Conservation (phyloP, 1,140 invertebrate species). For the Agraylea sexmaculata region DNA sequence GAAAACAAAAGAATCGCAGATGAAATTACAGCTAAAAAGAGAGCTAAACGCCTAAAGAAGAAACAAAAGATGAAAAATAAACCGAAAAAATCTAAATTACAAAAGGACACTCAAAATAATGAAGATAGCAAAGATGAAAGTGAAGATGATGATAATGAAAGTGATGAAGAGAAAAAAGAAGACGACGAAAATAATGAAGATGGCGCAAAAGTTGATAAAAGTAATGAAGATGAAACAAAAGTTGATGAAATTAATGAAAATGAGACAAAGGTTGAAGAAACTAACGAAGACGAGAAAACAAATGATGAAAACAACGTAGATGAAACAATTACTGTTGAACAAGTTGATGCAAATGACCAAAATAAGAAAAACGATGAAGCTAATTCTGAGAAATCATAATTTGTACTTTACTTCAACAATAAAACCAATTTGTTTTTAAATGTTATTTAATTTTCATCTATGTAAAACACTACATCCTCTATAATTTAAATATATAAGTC, state of each 20-base stretch:
- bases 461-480: too few relatives aligned
- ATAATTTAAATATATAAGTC: too few relatives aligned
- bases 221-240: conserved; percentile 13
- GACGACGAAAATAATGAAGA: conserved; percentile 18
- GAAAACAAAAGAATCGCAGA: conserved; percentile 67
- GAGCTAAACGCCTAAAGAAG: conserved; percentile 69
- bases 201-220: conserved; percentile 16
- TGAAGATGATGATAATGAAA: conserved; percentile 26
- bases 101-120: conserved; percentile 22
- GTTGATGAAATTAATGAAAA: conserved; percentile 12
- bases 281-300: conserved; percentile 18
- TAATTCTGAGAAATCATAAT: too few relatives aligned
- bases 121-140: conserved; percentile 13
- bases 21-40: conserved; percentile 71
- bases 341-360: too few relatives aligned
- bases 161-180: conserved; percentile 23
- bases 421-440: too few relatives aligned
- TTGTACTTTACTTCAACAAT: too few relatives aligned
- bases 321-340: too few relatives aligned
- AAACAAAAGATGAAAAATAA: conserved; percentile 50
- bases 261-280: conserved; percentile 4
- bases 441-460: too few relatives aligned
- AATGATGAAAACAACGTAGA: too few relatives aligned
- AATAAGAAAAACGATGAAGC: too few relatives aligned
- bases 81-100: conserved; percentile 38